Evolutionary conservation across 30 jellyfish, hydroid and myxozoan genomes (phyloP), one percentile per base, ranked within the genome.

Genomic region (Pelagia noctiluca): DNA sequence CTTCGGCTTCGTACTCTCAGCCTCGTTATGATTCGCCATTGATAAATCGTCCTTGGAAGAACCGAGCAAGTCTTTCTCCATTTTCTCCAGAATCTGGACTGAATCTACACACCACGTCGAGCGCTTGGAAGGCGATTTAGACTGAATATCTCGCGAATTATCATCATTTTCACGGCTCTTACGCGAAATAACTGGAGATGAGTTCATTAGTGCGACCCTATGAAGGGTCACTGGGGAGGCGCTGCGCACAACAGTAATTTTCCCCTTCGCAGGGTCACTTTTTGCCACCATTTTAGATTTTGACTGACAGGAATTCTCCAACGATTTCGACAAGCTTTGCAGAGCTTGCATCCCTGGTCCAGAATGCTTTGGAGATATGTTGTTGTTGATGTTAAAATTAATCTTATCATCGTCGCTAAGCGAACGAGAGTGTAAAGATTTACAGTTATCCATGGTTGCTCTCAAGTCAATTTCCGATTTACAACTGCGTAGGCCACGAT

Each of bases 281-380:
- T 33, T 64, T 1, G 66, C 46, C 34, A 35, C 50, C n/a, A 69
- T n/a, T 23, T 61, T 71, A 35, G 76, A 19, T 75, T 71, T 86
- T 0, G 80, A 52, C 25, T 87, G 93, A 23, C 74, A n/a, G 19
- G 96, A 80, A 36, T 86, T 48, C 72, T 93, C 98, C 34, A 93
- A 42, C 7, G 93, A 73, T 53, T 79, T 76, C 19, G 97, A 82
- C 26, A 93, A 75, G 33, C 76, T 62, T 34, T 78, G 95, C 66
- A 93, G 61, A 22, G 98, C 98, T 34, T 85, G 89, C 98, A 93
- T 93, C 7, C 98, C 98, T 3, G 95, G 95, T 42, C 95, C 74
- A 1, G 22, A 53, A 18, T 28, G 28, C 35, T 19, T 52, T 52
- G 16, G 68, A 2, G 28, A 3, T 2, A 3, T 52, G 68, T 52